Evolutionary conservation across 2,113 vertebrate species (phyloP).

Genomic region (Chaetodon trifascialis): DNA sequence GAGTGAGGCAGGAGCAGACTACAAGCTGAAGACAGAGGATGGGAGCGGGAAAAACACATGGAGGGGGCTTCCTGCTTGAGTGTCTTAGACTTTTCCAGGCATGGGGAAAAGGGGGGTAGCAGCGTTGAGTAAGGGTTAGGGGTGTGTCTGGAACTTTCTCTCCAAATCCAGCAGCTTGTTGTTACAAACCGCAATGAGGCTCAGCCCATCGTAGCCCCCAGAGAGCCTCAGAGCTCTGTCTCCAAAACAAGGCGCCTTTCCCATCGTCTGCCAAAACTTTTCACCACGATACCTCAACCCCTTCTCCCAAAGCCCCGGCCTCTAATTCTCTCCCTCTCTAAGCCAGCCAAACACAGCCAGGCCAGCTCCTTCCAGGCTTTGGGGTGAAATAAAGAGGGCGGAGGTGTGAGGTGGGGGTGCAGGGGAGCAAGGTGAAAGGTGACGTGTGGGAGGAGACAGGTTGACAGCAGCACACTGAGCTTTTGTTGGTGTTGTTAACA

Average conservation of each 20-base stretch:
- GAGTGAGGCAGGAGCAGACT: slow-evolving; percentile 2
- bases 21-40: slow-evolving; percentile 21
- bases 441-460: slow-evolving; percentile 66
- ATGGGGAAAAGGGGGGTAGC: slow-evolving; percentile 14
- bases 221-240: slow-evolving; percentile 51
- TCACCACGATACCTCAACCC: slow-evolving; percentile 39
- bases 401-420: slow-evolving; percentile 50
- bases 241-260: slow-evolving; percentile 57
- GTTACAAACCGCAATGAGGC: slow-evolving; percentile 73
- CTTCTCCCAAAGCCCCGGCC: slow-evolving; percentile 31
- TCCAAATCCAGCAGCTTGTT: slow-evolving; percentile 75
- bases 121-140: slow-evolving; percentile 40
- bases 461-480: slow-evolving; percentile 72
- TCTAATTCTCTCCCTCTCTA: slow-evolving; percentile 37
- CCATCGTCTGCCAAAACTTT: slow-evolving; percentile 57
- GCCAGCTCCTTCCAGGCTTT: slow-evolving; percentile 24
- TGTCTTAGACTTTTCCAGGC: slow-evolving; percentile 44
- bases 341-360: slow-evolving; percentile 23
- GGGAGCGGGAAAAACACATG: slow-evolving; percentile 32
- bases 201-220: slow-evolving; percentile 42
- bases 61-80: slow-evolving; percentile 53
- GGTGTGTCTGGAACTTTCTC: slow-evolving; percentile 74
- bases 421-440: slow-evolving; percentile 55
- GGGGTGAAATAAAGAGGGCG: slow-evolving; percentile 7
- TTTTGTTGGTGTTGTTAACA: slow-evolving; percentile 67